These are phyloP conservation scores for Ashinkailepas kermadecensis DNA, from an alignment of 2,888 invertebrate genomes.

Conservation along the genomic window DNA sequence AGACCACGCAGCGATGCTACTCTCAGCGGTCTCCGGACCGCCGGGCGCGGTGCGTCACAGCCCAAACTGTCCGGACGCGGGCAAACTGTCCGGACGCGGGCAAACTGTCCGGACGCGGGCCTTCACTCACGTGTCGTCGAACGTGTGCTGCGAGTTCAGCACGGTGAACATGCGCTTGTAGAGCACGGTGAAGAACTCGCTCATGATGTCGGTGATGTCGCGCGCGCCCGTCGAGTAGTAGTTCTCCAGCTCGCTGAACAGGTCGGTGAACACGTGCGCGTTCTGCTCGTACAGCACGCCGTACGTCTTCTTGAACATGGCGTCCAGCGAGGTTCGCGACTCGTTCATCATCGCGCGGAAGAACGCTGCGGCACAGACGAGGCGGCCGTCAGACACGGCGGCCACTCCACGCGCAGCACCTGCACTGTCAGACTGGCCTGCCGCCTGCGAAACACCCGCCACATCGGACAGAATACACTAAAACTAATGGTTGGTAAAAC, in stretches of 20 bases:
- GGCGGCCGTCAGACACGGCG: too few relatives aligned
- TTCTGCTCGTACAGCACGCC: slow-evolving; percentile 92
- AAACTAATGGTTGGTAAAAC: too few relatives aligned
- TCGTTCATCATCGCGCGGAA: slow-evolving; percentile 75
- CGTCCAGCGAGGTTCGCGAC: slow-evolving; percentile 80
- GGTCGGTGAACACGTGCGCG: slow-evolving; percentile 81
- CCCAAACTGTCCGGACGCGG: too few relatives aligned
- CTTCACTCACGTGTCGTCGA: slow-evolving; percentile 62
- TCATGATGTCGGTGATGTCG: slow-evolving; percentile 77
- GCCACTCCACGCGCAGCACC: too few relatives aligned
- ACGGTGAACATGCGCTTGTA: slow-evolving; percentile 95
- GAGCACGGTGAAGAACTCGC: slow-evolving; percentile 82
- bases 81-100: too few relatives aligned
- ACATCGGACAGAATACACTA: too few relatives aligned
- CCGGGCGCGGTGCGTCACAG: too few relatives aligned
- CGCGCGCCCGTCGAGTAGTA: slow-evolving; percentile 80
- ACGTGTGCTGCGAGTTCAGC: slow-evolving; percentile 82
- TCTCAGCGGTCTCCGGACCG: too few relatives aligned
- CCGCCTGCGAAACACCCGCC: too few relatives aligned
- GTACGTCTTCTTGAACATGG: slow-evolving; percentile 92
- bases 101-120: too few relatives aligned
- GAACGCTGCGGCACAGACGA: slow-evolving; percentile 57
- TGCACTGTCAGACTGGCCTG: too few relatives aligned
- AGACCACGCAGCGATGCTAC: too few relatives aligned
- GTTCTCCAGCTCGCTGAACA: slow-evolving; percentile 79